Evolutionary conservation across 2,888 invertebrate genomes (phyloP), one percentile per base, ranked within the genome.

Genomic region (Brassicogethes aeneus): DNA sequence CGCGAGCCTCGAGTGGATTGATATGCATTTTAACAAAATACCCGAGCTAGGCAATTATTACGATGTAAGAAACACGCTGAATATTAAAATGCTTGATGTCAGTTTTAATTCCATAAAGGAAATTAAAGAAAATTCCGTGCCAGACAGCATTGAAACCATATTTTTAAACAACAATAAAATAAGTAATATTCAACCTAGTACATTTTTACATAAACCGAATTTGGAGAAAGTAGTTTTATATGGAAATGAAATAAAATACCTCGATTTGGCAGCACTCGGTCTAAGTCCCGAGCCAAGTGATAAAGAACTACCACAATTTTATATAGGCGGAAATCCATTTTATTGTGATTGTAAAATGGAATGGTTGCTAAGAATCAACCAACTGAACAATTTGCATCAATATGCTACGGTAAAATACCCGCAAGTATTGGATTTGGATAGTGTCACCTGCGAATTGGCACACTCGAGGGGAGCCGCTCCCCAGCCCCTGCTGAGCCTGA

Each of bases 271-370:
- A 3, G 80, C 86, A 12, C 73, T 88, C 50, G 77, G 80, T 52
- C 69, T 85, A 60, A 77, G 79, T 53, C 70, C 77, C 40, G 76
- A 82, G 40, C 72, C 77, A 2, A 76, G 76, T 50, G 77, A 80
- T 55, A 77, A 74, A 65, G 80, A 83, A 60, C 69, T 85, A 53
- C 85, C 87, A 12, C 79, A 82, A 62, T 85, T 89, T 67, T 85
- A 81, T 64, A 78, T 89, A 51, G 84, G 85, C 36, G 80, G 80
- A 57, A 90, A 90, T 72, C 88, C 88, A 44, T 82, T 89, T 64
- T 75, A 80, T 54, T 91, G 90, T 66, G 85, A 88, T 68, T 90
- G 90, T 68, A 81, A 80, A 56, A 85, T 89, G 85, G 88, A 88
- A 68, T 91, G 89, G 88, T 65, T 89, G 56, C 79, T 84, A 57